Evolutionary conservation across 2,797 vertebrate species (phyloP), one percentile per base, ranked within the genome.

Genomic region (Adrianichthys oophorus): DNA sequence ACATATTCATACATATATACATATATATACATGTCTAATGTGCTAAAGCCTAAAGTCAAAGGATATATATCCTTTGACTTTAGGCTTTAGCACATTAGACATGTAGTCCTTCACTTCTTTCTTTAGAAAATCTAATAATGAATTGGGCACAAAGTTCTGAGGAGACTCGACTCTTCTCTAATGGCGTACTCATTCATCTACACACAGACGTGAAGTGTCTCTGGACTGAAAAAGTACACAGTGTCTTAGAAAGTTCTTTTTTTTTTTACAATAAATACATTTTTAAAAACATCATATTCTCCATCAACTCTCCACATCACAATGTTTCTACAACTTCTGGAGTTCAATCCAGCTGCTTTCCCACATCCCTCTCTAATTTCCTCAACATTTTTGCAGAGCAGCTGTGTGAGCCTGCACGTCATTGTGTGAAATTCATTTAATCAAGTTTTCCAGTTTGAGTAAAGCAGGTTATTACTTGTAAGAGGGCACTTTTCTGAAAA

Each of bases 1-100:
- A n/a, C 23, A 62, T 26, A 63, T 47, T 8, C 42, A 43, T 43
- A 64, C 69, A 71, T 56, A 49, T 29, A 52, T 52, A 72, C n/a
- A n/a, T n/a, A n/a, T n/a, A n/a, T n/a, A n/a, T n/a, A n/a, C n/a
- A n/a, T n/a, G n/a, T n/a, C n/a, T n/a, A n/a, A n/a, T n/a, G n/a
- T n/a, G n/a, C n/a, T n/a, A n/a, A n/a, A n/a, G n/a, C n/a, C n/a
- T n/a, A n/a, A n/a, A n/a, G n/a, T n/a, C n/a, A n/a, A n/a, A n/a
- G n/a, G n/a, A n/a, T n/a, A n/a, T 58, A n/a, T 32, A 41, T 40
- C 29, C 0, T 5, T 47, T 32, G 29, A 32, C 29, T 32, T 32
- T 66, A 47, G 40, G 56, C 37, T 43, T 0, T 13, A 43, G 62
- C 63, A 50, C 41, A 60, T 57, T 17, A 53, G 21, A 75, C 68